These are phyloP conservation scores for Ptychoptera albimana DNA, from an alignment of 2,888 invertebrate genomes.

Conservation along the genomic window DNA sequence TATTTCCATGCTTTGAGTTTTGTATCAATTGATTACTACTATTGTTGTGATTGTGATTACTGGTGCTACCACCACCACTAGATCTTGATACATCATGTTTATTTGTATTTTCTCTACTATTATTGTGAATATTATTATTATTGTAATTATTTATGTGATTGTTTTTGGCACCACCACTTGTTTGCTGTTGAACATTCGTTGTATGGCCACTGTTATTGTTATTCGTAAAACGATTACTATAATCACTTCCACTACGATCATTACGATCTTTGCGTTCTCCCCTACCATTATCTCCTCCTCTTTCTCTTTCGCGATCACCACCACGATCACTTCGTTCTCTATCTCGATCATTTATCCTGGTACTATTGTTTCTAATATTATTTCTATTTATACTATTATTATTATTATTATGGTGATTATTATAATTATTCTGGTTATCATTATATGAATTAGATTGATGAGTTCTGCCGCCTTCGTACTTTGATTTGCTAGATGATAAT, in stretches of 20 bases:
- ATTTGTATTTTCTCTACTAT: constrained; percentile 1
- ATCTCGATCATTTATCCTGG: neutral
- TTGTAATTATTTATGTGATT: constrained; percentile 1
- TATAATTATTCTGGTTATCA: constrained; percentile 5
- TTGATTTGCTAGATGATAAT: constrained; percentile 2
- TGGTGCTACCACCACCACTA: neutral
- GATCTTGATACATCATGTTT: neutral
- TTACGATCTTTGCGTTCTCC: neutral
- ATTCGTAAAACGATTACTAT: neutral
- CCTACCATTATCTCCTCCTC: neutral
- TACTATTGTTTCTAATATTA: neutral
- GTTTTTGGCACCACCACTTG: neutral
- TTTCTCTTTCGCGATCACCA: neutral
- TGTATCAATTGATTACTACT: neutral
- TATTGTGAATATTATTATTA: constrained; percentile 1
- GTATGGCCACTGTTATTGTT: neutral
- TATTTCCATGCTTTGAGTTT: neutral
- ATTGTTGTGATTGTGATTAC: constrained; percentile 1
- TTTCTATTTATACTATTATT: neutral
- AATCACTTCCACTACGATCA: neutral
- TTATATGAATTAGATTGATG: constrained; percentile 2
- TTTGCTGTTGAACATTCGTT: neutral
- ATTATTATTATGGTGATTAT: constrained; percentile 2
- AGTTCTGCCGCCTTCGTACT: neutral
- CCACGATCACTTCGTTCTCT: neutral